A percentile compares a stretch with the other conserved stretches of the same genome.
phyloP scores from a whole-genome alignment of 2,888 invertebrate genomes.

The Eilema griseolum region DNA sequence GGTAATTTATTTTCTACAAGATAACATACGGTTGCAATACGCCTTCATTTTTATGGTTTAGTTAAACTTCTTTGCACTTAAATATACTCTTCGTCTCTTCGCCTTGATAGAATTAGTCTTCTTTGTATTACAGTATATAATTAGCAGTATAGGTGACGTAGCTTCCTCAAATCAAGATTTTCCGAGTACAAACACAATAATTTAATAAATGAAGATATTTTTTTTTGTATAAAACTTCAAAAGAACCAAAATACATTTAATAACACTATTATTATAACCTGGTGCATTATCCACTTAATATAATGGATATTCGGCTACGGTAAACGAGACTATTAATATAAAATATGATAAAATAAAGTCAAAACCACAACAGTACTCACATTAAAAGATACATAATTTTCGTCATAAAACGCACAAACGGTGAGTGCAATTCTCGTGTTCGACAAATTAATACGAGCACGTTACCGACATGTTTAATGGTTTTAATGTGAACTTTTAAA shows the following conservation, averaged over 20 bases:
- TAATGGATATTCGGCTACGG: background rate
- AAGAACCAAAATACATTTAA: background rate
- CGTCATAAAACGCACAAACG: slow-evolving; percentile 27
- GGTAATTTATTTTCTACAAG: too few relatives aligned
- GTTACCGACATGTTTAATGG: slow-evolving; percentile 48
- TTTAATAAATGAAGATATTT: too few relatives aligned
- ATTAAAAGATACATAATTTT: slow-evolving; percentile 41
- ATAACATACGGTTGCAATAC: too few relatives aligned
- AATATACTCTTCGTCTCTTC: too few relatives aligned
- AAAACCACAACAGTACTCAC: slow-evolving; percentile 32
- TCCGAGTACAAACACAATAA: too few relatives aligned
- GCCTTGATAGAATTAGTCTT: too few relatives aligned
- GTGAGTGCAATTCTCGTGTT: slow-evolving; percentile 25
- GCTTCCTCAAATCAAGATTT: too few relatives aligned
- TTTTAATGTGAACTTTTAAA: slow-evolving; percentile 59
- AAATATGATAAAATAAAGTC: slow-evolving; percentile 10
- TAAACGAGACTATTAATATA: background rate
- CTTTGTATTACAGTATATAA: too few relatives aligned
- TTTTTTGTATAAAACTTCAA: background rate
- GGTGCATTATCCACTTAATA: background rate
- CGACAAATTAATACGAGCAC: slow-evolving; percentile 45
- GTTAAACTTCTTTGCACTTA: too few relatives aligned
- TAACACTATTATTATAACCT: background rate
- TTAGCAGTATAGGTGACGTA: too few relatives aligned
- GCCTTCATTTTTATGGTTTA: too few relatives aligned